Evolutionary conservation across 2,113 vertebrate genomes (phyloP), one percentile per base, ranked within the genome.

Genomic region (Antechinus stuartii): DNA sequence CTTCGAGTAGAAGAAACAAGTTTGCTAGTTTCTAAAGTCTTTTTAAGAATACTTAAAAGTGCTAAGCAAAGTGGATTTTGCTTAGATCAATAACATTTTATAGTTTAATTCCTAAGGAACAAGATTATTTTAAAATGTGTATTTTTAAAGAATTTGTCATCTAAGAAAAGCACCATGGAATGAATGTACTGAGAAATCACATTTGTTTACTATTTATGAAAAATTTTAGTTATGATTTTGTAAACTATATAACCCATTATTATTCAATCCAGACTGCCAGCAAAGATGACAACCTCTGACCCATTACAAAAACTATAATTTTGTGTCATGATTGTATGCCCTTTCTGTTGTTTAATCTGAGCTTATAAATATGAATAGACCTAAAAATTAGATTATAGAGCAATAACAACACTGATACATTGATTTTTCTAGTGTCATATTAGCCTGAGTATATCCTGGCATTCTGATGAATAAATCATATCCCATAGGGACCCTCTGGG

Each of bases 101-200:
- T 76, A 94, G 7, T 92, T 93, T 91, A 49, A 90, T 2, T 54
- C 22, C 35, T 92, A 57, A 35, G 42, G 23, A 92, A 1, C 89
- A 96, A 92, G 76, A 11, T 55, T 57, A 53, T 92, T 94, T 93
- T 94, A 92, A 90, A 0, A 54, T 26, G 93, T 91, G 16, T 76
- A 92, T 53, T 93, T 24, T 90, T 96, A 42, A 16, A 90, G 24
- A 49, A 47, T 2, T 53, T 68, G 2, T 42, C 55, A 91, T 57
- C 95, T 0, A 54, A 95, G 89, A 95, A 91, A 96, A 90, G 0
- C 46, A 94, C 27, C 14, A 94, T 47, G 1, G 91, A 47, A 93
- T 89, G 96, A 53, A 46, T 95, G 96, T 95, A 94, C 95, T 97
- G 95, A 90, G 84, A 95, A 97, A 96, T 84, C 89, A 1, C 14